Percentiles rank a stretch among this genome's conserved stretches.
These are phyloP conservation scores for Apoda limacodes DNA, from an alignment of 2,888 invertebrate genomes.

Conservation along the genomic window DNA sequence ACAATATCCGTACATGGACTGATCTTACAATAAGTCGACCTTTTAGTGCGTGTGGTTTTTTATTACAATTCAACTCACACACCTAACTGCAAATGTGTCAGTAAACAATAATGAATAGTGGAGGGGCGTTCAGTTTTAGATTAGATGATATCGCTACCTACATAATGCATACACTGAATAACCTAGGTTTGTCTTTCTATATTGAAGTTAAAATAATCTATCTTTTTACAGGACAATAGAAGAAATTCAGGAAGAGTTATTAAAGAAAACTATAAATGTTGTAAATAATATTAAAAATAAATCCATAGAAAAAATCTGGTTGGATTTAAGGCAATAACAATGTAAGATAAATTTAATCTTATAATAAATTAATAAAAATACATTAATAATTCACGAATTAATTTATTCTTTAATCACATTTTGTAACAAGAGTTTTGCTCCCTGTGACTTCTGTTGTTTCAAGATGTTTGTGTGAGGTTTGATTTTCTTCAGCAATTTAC, in stretches of 20 bases:
- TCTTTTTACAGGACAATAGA: slow-evolving; percentile 39
- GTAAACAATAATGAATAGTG: no score
- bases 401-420: slow-evolving; percentile 53
- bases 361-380: slow-evolving; percentile 9
- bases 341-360: slow-evolving; percentile 3
- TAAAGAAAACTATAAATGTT: slow-evolving; percentile 38
- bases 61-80: no score
- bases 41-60: no score
- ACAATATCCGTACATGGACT: no score
- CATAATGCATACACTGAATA: background rate
- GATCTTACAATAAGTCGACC: no score
- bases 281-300: slow-evolving; percentile 33
- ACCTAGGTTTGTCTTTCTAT: no score
- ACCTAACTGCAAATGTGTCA: no score
- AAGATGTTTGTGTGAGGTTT: slow-evolving; percentile 49
- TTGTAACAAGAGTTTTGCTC: slow-evolving; percentile 73
- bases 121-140: no score
- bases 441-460: slow-evolving; percentile 66
- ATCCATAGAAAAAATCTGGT: slow-evolving; percentile 50
- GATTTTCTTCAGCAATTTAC: slow-evolving; percentile 58
- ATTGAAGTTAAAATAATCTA: background rate
- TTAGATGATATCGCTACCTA: no score
- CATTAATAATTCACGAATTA: slow-evolving; percentile 16
- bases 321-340: slow-evolving; percentile 13
- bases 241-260: slow-evolving; percentile 49